phyloP scores from a whole-genome alignment of 1,140 invertebrate genomes.

The Amphibalanus amphitrite region DNA sequence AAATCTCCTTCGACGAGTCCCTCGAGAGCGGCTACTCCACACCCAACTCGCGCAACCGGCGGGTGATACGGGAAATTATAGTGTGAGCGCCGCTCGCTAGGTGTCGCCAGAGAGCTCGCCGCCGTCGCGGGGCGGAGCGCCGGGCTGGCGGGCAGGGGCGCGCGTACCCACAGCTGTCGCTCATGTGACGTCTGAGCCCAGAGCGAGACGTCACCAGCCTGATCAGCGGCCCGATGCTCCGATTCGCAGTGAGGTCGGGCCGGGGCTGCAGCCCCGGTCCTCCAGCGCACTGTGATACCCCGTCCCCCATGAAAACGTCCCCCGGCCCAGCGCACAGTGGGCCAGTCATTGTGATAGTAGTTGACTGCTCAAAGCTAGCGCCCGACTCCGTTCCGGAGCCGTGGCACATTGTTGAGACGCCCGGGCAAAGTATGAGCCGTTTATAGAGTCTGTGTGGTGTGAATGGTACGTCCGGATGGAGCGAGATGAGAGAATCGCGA shows the following conservation, averaged over 20 bases:
- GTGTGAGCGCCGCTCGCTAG: conserved; percentile 40
- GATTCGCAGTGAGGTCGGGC: background rate
- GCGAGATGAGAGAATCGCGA: no score
- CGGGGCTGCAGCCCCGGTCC: no score
- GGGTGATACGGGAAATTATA: conserved; percentile 85
- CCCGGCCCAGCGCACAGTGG: background rate
- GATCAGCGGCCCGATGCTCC: no score
- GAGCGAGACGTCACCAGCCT: no score
- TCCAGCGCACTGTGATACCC: background rate
- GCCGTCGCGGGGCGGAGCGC: no score
- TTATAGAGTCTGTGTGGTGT: background rate
- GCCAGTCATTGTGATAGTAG: background rate
- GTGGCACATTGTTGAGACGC: background rate
- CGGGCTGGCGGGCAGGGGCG: no score
- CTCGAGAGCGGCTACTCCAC: conserved; percentile 82
- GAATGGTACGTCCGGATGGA: no score
- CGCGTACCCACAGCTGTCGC: no score
- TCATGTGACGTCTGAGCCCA: background rate
- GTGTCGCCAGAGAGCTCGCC: background rate
- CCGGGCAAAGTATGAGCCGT: background rate
- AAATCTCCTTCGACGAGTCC: conserved; percentile 76
- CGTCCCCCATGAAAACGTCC: background rate
- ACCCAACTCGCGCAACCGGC: conserved; percentile 67
- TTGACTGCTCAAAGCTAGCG: background rate
- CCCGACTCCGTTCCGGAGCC: background rate